These are phyloP conservation scores for Papilio polytes DNA, from an alignment of 1,140 invertebrate species.

Conservation along the genomic window DNA sequence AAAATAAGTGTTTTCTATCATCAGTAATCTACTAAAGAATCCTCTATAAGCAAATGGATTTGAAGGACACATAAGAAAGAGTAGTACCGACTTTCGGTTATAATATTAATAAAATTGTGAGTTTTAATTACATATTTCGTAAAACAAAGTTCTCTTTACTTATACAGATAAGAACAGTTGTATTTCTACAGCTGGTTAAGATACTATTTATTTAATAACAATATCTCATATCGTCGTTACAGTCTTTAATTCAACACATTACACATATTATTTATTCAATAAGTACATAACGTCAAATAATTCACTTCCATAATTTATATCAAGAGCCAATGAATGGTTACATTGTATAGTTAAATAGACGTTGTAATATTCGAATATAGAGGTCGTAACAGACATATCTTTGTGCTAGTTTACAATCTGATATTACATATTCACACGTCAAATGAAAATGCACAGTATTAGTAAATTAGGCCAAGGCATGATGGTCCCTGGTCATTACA, in stretches of 20 bases:
- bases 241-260: not conserved
- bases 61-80: too few relatives aligned
- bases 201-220: not conserved
- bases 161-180: not conserved
- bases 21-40: too few relatives aligned
- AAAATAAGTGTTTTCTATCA: not conserved
- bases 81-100: too few relatives aligned
- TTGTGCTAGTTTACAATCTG: not conserved
- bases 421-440: not conserved
- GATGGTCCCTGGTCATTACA: not conserved
- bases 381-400: constrained; percentile 5
- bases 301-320: not conserved
- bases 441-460: not conserved
- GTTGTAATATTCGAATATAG: not conserved
- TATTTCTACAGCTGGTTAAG: not conserved
- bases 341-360: constrained; percentile 10
- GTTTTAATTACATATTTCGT: too few relatives aligned
- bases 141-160: too few relatives aligned
- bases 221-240: not conserved
- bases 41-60: too few relatives aligned
- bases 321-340: constrained; percentile 10
- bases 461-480: not conserved
- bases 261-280: not conserved
- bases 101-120: too few relatives aligned
- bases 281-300: not conserved